Evolutionary conservation across 2,888 invertebrate genomes (phyloP).

Genomic region (Zhuqinia jingwanae): DNA sequence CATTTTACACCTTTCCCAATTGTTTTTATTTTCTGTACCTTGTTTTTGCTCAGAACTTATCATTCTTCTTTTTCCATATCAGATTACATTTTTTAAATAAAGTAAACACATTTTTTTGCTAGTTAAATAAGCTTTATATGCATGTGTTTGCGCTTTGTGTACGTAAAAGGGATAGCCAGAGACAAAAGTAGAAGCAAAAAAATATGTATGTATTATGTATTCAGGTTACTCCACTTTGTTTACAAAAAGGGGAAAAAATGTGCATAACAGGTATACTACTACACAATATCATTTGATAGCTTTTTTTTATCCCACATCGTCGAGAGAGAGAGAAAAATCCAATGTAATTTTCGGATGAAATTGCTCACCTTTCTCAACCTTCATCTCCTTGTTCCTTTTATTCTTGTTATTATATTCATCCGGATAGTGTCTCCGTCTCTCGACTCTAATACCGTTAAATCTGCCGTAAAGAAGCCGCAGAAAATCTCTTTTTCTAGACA

Average conservation of each 20-base stretch:
- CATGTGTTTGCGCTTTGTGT: too few relatives aligned
- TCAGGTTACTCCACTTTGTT: neutral
- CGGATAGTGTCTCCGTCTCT: neutral
- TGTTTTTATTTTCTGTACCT: too few relatives aligned
- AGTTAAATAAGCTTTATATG: too few relatives aligned
- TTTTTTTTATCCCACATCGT: conserved; percentile 27
- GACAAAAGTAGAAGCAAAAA: neutral
- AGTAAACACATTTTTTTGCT: too few relatives aligned
- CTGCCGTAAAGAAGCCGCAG: neutral
- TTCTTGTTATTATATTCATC: too few relatives aligned
- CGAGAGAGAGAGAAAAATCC: too few relatives aligned
- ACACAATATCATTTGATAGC: conserved; percentile 12
- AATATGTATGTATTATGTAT: neutral
- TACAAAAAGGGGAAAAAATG: neutral
- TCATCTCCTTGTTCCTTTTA: neutral
- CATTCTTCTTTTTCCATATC: too few relatives aligned
- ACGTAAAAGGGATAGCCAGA: too few relatives aligned
- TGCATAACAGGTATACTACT: too few relatives aligned
- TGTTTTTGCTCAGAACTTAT: too few relatives aligned
- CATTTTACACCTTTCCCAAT: too few relatives aligned
- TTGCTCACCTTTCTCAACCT: neutral
- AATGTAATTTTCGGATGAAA: conserved; percentile 32
- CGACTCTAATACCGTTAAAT: neutral
- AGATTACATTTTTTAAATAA: too few relatives aligned
- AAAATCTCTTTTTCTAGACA: conserved; percentile 1